Evolutionary conservation across 1,140 invertebrate genomes (phyloP), one percentile per base, ranked within the genome.

Genomic region (Nymphalis io): DNA sequence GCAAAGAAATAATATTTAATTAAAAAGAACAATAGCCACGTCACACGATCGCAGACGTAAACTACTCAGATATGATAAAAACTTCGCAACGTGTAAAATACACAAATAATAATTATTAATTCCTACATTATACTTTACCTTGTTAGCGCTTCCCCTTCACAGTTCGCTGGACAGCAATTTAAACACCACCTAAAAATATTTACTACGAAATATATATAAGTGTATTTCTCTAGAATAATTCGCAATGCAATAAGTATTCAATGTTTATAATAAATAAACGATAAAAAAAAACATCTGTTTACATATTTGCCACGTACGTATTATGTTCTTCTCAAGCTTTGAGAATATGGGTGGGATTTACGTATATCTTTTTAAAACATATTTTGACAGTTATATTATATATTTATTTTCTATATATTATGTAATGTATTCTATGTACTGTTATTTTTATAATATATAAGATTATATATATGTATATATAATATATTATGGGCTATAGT

Each of bases 91-190:
- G 40, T 3, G 5, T 44, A 44, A 44, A 3, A 44, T n/a, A 23
- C 48, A 21, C 21, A 53, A 53, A 53, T 53, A n/a, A 53, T 79
- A 73, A 76, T 73, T 61, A 61, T 62, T 27, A 69, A 69, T 62
- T 51, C 71, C 71, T 69, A 69, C 60, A 38, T 44, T 68, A 76
- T 80, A 78, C 71, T 70, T 82, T 84, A 84, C 82, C 80, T 84
- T 79, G 75, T 76, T 38, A 71, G 38, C 44, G 64, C 40, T 73
- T 70, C 68, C 65, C 67, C 63, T 70, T 68, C 70, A 69, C 60
- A 60, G 13, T 16, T 48, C 38, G 60, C 10, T 38, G 67, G 48
- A 18, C 48, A 10, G 51, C 48, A 33, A 39, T 53, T 39, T 18
- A 38, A 13, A 62, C 62, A 23, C 48, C 67, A 69, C 38, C 67